Evolutionary conservation across 2,888 invertebrate species (phyloP).

Genomic region (Amitus sp.): DNA sequence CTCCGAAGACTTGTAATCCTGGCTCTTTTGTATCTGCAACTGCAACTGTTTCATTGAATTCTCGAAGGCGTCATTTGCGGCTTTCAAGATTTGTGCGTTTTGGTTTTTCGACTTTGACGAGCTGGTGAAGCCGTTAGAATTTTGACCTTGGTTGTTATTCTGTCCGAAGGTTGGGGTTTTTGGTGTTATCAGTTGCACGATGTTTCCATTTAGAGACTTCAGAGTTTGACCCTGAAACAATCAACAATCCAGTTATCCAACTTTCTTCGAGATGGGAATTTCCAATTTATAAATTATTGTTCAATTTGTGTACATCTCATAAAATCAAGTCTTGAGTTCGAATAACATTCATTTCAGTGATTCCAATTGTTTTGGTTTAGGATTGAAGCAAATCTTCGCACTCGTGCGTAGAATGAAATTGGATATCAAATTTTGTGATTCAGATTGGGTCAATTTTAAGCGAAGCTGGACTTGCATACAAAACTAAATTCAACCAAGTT

Average conservation of each 20-base stretch:
- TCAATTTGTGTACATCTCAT: too few species aligned
- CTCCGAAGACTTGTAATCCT: constrained; percentile 26
- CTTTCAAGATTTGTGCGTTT: constrained; percentile 46
- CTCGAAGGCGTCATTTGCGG: constrained; percentile 48
- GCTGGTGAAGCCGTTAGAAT: constrained; percentile 31
- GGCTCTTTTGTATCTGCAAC: constrained; percentile 47
- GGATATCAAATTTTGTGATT: too few species aligned
- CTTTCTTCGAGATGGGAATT: constrained; percentile 1
- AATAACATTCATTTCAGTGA: neutral
- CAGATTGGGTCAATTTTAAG: too few species aligned
- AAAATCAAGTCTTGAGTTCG: neutral
- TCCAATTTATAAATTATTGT: neutral
- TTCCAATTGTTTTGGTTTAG: too few species aligned
- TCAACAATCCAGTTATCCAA: neutral
- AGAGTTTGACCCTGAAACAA: constrained; percentile 22
- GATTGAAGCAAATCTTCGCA: too few species aligned
- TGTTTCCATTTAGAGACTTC: constrained; percentile 19
- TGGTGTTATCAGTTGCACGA: constrained; percentile 33
- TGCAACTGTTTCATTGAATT: constrained; percentile 53
- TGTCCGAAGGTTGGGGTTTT: constrained; percentile 48
- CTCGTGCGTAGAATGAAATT: too few species aligned
- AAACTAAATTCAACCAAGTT: too few species aligned
- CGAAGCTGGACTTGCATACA: too few species aligned
- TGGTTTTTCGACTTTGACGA: constrained; percentile 40
- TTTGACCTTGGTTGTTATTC: constrained; percentile 46